Evolutionary conservation across 2,113 vertebrate species (phyloP), one percentile per base, ranked within the genome.

Genomic region (Boulengeromyrus knoepffleri): DNA sequence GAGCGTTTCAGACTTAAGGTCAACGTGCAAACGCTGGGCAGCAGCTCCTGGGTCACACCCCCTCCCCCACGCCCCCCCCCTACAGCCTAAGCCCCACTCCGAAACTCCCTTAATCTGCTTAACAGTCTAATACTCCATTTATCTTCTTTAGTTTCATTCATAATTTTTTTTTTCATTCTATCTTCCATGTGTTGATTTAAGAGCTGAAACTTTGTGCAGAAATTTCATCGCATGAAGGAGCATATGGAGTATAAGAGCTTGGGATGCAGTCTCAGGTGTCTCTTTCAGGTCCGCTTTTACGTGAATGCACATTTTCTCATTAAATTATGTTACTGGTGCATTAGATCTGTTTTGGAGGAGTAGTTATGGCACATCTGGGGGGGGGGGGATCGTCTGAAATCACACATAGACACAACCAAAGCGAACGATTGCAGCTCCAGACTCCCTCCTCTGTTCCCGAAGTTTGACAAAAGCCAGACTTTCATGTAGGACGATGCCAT

Each of bases 401-500:
- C 62, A 70, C 74, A 80, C 74, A 70, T 3, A n/a, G 10, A 12
- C 70, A 39, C 31, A 42, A 80, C 3, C 74, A 19, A 80, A 19
- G 13, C 17, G 5, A n/a, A 45, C 0, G 0, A 53, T 3, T 2
- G 1, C 6, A 0, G 24, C 45, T 85, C 21, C 13, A 87, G 85
- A 52, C 9, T 47, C 4, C 85, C 49, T 1, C 4, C 2, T 12
- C 49, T 47, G 3, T 53, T 56, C 15, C 15, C 5, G 2, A 53
- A 87, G n/a, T 87, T 87, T 19, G 21, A 56, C 52, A 88, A 88
- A 88, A 88, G 56, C 87, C 56, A 62, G 21, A 88, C 56, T 88
- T 88, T 88, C 52, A 87, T 62, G 39, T 62, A 88, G 87, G 87
- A 88, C 87, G 39, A 62, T 88, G 87, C 21, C 87, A 62, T 66